Evolutionary conservation across 2,888 invertebrate genomes (phyloP).

Genomic region (Heliconius ismenius): DNA sequence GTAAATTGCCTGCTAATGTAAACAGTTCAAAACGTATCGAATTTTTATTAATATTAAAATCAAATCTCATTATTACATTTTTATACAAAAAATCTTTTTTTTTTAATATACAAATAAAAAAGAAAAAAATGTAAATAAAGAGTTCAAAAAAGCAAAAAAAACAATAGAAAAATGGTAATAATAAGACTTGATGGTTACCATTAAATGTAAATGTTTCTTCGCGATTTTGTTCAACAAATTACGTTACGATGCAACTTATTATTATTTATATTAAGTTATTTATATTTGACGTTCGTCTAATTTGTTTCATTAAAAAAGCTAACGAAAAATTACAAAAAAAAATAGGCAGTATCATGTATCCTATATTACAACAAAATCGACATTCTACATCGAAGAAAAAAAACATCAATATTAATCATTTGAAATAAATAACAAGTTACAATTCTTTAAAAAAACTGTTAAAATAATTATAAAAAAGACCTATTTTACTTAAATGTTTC

Average conservation of each 20-base stretch:
- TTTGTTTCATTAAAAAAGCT: conserved; percentile 53
- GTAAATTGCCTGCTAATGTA: conserved; percentile 72
- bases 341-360: conserved; percentile 77
- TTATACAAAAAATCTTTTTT: conserved; percentile 12
- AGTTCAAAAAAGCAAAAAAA: conserved; percentile 21
- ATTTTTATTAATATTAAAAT: conserved; percentile 51
- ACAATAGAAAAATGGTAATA: conserved; percentile 42
- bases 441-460: conserved; percentile 75
- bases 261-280: conserved; percentile 56
- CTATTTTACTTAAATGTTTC: conserved; percentile 63
- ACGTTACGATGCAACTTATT: conserved; percentile 57
- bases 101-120: conserved; percentile 23
- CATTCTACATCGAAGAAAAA: conserved; percentile 67
- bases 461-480: conserved; percentile 75
- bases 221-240: conserved; percentile 68
- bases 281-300: conserved; percentile 49
- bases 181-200: conserved; percentile 51
- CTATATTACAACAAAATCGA: conserved; percentile 77
- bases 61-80: conserved; percentile 50
- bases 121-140: conserved; percentile 26
- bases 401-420: conserved; percentile 80
- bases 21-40: conserved; percentile 60
- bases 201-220: conserved; percentile 48
- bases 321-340: conserved; percentile 66
- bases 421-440: conserved; percentile 82